Evolutionary conservation across 2,797 vertebrate genomes (phyloP).

Genomic region (Scomberomorus guttatus): DNA sequence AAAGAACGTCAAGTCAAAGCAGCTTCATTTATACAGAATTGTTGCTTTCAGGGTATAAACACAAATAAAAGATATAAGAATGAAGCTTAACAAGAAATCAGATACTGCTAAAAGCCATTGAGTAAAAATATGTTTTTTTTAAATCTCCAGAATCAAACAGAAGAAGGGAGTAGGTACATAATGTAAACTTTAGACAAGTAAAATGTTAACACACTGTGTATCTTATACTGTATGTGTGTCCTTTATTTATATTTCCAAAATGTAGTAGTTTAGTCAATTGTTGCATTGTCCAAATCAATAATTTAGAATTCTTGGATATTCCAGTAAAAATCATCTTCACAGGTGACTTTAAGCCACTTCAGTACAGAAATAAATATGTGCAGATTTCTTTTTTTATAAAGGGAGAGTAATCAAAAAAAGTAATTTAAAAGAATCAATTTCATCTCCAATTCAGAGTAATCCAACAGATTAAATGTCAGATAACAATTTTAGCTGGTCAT

Average conservation of each 20-base stretch:
- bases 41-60: background rate
- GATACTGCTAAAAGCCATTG: background rate
- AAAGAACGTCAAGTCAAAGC: background rate
- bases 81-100: background rate
- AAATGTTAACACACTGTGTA: background rate
- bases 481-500: slow-evolving; percentile 26
- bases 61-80: background rate
- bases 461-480: slow-evolving; percentile 23
- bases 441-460: slow-evolving; percentile 20
- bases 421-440: slow-evolving; percentile 6
- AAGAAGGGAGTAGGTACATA: background rate
- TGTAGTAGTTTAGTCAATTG: background rate
- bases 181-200: background rate
- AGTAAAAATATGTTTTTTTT: background rate
- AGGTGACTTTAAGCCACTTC: background rate
- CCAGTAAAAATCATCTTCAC: background rate
- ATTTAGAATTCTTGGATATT: background rate
- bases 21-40: background rate
- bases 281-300: background rate
- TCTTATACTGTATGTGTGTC: background rate
- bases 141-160: background rate
- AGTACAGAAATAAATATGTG: background rate
- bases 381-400: background rate
- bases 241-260: background rate
- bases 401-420: slow-evolving; percentile 15